Conservation (phyloP, 2,797 vertebrate species). For the Eidolon dupreanum region DNA sequence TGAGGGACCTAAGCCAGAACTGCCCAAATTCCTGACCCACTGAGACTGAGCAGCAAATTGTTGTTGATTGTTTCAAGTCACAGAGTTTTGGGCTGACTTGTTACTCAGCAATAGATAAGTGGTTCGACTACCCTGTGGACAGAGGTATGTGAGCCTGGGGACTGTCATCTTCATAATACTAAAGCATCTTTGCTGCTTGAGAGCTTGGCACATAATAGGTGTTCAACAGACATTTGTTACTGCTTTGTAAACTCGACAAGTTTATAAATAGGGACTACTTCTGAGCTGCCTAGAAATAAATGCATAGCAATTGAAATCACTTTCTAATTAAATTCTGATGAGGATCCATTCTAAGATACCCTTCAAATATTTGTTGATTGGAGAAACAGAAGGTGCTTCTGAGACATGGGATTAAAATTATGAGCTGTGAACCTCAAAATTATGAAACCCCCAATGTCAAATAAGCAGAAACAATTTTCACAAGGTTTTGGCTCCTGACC, state of each 20-base stretch:
- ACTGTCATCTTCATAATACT: not conserved
- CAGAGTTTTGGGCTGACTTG: not conserved
- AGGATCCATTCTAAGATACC: not conserved
- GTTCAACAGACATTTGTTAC: not conserved
- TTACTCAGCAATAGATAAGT: accelerated
- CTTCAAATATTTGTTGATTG: not conserved
- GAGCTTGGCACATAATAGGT: not conserved
- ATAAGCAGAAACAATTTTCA: not conserved
- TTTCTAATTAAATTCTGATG: not conserved
- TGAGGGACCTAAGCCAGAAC: not conserved
- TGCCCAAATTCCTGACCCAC: not conserved
- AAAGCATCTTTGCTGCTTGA: not conserved
- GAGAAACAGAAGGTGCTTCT: not conserved
- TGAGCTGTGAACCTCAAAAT: not conserved
- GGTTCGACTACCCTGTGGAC: not conserved
- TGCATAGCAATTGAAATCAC: not conserved
- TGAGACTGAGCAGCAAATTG: not conserved
- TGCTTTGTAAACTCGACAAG: not conserved
- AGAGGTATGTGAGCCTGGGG: not conserved
- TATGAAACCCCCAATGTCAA: not conserved
- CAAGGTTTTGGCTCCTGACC: not conserved
- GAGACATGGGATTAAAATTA: not conserved
- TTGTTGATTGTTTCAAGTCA: not conserved
- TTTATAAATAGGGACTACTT: not conserved
- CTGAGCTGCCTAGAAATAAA: not conserved